phyloP scores from a whole-genome alignment of 2,113 vertebrate species.

The Trematocara variabile region DNA sequence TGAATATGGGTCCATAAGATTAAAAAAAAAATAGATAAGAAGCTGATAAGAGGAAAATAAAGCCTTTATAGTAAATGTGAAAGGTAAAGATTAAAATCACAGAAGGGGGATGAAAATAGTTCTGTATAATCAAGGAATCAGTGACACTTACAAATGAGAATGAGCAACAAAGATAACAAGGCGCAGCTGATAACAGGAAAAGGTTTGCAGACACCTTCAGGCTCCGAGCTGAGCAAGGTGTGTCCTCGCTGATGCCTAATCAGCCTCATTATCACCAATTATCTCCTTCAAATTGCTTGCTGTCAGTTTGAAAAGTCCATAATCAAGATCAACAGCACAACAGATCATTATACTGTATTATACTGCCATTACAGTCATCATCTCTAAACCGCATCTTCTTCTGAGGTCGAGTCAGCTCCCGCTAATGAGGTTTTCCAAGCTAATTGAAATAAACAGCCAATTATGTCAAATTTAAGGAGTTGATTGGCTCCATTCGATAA shows the following conservation, averaged over 20 bases:
- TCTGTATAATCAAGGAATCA: conserved; percentile 5
- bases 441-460: conserved; percentile 59
- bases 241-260: conserved; percentile 39
- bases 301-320: conserved; percentile 36
- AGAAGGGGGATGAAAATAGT: neutral
- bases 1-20: neutral
- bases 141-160: conserved; percentile 30
- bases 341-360: conserved; percentile 32
- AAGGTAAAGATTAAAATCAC: conserved; percentile 8
- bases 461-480: conserved; percentile 21
- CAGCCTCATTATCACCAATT: conserved; percentile 61
- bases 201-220: neutral
- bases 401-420: conserved; percentile 2
- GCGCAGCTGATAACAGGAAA: neutral
- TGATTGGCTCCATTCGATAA: neutral
- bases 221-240: neutral
- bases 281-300: conserved; percentile 45
- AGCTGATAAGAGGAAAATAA: neutral
- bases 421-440: conserved; percentile 40
- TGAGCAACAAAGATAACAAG: conserved; percentile 14
- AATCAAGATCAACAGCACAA: conserved; percentile 53
- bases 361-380: conserved; percentile 8
- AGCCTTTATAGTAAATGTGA: neutral
- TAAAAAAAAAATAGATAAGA: neutral
- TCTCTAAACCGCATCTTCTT: conserved; percentile 17